phyloP scores from a whole-genome alignment of 2,888 invertebrate genomes.

The Drosophila suboccidentalis region DNA sequence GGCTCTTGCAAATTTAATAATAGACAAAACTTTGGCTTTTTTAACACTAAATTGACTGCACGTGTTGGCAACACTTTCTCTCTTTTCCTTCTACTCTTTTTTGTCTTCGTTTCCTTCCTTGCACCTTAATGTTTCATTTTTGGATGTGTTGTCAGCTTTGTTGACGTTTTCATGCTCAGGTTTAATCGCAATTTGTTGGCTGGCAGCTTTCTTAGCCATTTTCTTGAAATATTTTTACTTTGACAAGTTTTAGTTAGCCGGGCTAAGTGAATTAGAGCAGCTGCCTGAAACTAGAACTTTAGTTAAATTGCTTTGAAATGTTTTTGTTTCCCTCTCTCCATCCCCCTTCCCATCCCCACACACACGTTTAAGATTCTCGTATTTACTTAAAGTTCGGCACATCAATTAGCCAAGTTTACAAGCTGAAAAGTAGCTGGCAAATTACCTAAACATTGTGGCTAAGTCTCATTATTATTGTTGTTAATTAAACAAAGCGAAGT shows the following conservation, averaged over 20 bases:
- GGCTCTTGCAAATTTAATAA: conserved; percentile 68
- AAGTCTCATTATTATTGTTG: conserved; percentile 37
- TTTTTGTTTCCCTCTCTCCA: conserved; percentile 31
- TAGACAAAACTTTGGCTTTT: conserved; percentile 60
- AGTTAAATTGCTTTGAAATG: conserved; percentile 61
- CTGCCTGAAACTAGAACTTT: conserved; percentile 60
- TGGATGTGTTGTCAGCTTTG: conserved; percentile 51
- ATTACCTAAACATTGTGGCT: conserved; percentile 2
- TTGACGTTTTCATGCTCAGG: conserved; percentile 61
- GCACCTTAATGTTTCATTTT: conserved; percentile 18
- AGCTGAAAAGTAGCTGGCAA: neutral
- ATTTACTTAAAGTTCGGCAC: conserved; percentile 51
- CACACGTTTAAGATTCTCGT: conserved; percentile 17
- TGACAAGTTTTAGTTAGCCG: conserved; percentile 53
- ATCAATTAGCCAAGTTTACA: conserved; percentile 54
- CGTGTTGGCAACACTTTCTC: conserved; percentile 30
- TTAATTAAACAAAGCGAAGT: conserved; percentile 43
- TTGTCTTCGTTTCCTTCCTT: neutral
- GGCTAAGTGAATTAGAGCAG: conserved; percentile 65
- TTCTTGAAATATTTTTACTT: conserved; percentile 52
- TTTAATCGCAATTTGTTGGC: conserved; percentile 56
- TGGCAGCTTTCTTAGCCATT: conserved; percentile 43
- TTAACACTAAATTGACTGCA: conserved; percentile 60
- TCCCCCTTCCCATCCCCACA: neutral
- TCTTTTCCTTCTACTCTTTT: neutral